phyloP scores from a whole-genome alignment of 1,140 invertebrate genomes.

The Ylistrum balloti region DNA sequence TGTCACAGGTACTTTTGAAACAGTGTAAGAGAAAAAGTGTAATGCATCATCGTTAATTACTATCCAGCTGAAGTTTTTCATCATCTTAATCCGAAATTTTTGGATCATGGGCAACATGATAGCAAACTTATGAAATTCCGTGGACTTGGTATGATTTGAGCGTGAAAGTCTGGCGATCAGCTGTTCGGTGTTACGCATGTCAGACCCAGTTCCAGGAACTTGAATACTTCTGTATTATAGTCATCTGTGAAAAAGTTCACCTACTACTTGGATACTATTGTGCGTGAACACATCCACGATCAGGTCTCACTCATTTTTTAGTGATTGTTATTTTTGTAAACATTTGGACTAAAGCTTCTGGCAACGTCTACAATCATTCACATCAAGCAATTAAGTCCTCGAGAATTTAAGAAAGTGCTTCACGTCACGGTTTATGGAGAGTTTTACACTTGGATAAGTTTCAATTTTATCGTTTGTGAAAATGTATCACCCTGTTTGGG shows the following conservation, averaged over 20 bases:
- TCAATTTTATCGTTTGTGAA: slow-evolving; percentile 28
- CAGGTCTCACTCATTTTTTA: neutral
- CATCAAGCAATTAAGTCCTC: neutral
- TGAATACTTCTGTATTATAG: neutral
- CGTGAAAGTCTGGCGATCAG: neutral
- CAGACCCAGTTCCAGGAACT: neutral
- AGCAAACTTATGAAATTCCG: too few species aligned
- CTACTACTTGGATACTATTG: neutral
- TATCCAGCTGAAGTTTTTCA: too few species aligned
- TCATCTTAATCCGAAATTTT: too few species aligned
- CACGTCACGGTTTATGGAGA: slow-evolving; percentile 13
- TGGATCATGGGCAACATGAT: too few species aligned
- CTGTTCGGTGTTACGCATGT: neutral
- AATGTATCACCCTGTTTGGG: neutral
- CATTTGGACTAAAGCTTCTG: neutral
- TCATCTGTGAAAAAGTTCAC: neutral
- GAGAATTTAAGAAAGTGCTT: neutral
- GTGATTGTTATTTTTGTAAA: slow-evolving; percentile 22
- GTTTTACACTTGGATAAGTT: neutral
- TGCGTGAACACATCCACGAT: neutral
- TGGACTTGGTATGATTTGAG: neutral
- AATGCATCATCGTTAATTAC: too few species aligned
- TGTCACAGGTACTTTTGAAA: too few species aligned
- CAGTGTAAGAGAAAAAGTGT: too few species aligned
- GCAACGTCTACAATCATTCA: neutral